These are phyloP conservation scores for Oreortyx pictus DNA, from an alignment of 2,797 vertebrate species.

Conservation along the genomic window DNA sequence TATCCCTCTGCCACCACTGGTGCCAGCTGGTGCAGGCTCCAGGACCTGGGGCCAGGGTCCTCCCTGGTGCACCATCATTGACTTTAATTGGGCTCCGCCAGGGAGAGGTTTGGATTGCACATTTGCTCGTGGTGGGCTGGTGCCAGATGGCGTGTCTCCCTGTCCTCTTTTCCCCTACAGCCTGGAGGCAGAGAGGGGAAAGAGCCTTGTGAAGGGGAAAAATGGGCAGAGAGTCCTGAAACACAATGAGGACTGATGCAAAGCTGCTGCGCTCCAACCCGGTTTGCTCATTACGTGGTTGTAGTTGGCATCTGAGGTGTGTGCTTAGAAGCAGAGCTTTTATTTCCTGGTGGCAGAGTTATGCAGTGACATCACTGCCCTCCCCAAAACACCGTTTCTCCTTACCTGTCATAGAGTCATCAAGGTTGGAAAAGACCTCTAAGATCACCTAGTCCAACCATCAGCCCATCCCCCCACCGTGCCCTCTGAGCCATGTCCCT, in stretches of 20 bases:
- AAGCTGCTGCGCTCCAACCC: not conserved
- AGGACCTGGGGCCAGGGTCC: slow-evolving; percentile 64
- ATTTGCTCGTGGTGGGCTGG: not conserved
- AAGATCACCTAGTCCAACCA: no score
- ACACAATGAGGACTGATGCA: rapidly evolving
- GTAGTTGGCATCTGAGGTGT: rapidly evolving
- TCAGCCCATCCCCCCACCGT: no score
- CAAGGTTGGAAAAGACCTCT: no score
- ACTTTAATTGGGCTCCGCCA: slow-evolving; percentile 58
- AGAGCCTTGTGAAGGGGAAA: rapidly evolving
- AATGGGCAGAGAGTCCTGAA: not conserved
- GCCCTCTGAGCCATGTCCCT: no score
- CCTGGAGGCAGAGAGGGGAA: not conserved
- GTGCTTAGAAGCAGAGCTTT: not conserved
- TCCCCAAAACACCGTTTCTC: not conserved
- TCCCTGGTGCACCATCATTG: slow-evolving; percentile 68
- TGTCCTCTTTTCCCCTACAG: not conserved
- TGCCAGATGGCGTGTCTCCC: not conserved
- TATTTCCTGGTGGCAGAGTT: not conserved
- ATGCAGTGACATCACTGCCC: rapidly evolving
- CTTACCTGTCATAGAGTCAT: not conserved
- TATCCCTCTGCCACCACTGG: slow-evolving; percentile 14
- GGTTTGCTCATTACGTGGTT: rapidly evolving
- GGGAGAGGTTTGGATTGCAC: slow-evolving; percentile 51
- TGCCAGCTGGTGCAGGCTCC: slow-evolving; percentile 68